Evolutionary conservation across 2,797 vertebrate genomes (phyloP), one percentile per base, ranked within the genome.

Genomic region (Prunella strophiata): DNA sequence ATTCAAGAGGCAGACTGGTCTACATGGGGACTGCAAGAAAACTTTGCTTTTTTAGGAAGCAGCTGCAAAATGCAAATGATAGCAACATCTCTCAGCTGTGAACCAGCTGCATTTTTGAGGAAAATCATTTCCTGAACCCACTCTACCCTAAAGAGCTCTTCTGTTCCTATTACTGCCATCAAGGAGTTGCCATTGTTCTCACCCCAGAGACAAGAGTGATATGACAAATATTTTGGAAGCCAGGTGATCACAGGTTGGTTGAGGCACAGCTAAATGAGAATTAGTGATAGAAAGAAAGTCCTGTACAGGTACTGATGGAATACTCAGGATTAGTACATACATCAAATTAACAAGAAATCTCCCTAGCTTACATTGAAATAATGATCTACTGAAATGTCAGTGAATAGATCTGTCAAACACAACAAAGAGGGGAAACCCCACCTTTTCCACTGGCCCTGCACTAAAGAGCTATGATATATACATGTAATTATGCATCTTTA

Each of bases 401-500:
- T 48, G 19, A 80, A 59, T 0, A 72, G 13, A 89, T 50, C 7
- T 91, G 75, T 48, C 68, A 83, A 71, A 83, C 17, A 52, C 0
- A 3, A 38, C 21, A 50, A 82, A 70, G 55, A 84, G 32, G 36
- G 16, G 72, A 88, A 94, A 51, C 7, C 4, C 34, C 47, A 84
- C 11, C 29, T 59, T 57, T 45, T 67, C 48, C 59, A 58, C n/a
- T 58, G 58, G n/a, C 43, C 38, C 85, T 76, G n/a, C 43, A 84
- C 51, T 86, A 40, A 88, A 73, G 30, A 89, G 70, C 57, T 54
- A 84, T 6, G 5, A 80, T 50, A 84, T 17, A 81, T 2, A 96
- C 11, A 86, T 74, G 79, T 55, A 84, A 82, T 54, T 75, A 87
- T 65, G 77, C 85, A 95, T 95, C 86, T 92, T 85, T 90, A 91